A percentile compares a stretch with the other conserved stretches of the same genome.
Conservation (phyloP, 2,113 vertebrate species). For the Terrapene triunguis region DNA sequence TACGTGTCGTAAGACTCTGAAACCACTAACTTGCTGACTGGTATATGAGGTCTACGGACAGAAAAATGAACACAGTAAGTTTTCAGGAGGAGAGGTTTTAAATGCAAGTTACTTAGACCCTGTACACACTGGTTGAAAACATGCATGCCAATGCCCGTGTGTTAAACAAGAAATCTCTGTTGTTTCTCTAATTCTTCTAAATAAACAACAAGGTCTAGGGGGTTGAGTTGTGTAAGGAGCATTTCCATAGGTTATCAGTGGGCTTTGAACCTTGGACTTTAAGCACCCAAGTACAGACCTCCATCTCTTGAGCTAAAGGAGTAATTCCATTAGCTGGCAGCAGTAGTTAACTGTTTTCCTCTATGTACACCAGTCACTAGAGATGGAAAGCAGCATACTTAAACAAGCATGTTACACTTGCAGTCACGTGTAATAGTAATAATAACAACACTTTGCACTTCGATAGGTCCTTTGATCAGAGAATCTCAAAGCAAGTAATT, state of each 20-base stretch:
- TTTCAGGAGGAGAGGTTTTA: not conserved
- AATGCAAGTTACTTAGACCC: not conserved
- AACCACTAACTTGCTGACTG: constrained; percentile 90
- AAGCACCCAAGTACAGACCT: not conserved
- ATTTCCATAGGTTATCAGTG: not conserved
- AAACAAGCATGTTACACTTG: accelerated
- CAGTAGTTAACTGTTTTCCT: not conserved
- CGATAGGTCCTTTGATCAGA: not conserved
- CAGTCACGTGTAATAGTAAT: accelerated
- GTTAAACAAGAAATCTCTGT: not conserved
- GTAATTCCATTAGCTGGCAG: not conserved
- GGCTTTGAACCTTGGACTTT: not conserved
- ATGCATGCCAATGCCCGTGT: too few species aligned
- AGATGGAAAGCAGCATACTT: accelerated
- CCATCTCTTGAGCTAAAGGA: not conserved
- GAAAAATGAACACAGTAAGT: not conserved
- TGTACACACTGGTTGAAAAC: not conserved
- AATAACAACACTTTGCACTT: accelerated
- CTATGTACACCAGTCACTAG: accelerated
- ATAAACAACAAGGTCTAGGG: too few species aligned
- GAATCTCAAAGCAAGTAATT: not conserved
- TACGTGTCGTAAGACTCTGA: constrained; percentile 96
- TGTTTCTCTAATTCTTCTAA: not conserved
- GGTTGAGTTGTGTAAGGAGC: not conserved
- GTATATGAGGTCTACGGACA: constrained; percentile 93